phyloP scores from a whole-genome alignment of 2,113 vertebrate species.

The Actinemys pallida region DNA sequence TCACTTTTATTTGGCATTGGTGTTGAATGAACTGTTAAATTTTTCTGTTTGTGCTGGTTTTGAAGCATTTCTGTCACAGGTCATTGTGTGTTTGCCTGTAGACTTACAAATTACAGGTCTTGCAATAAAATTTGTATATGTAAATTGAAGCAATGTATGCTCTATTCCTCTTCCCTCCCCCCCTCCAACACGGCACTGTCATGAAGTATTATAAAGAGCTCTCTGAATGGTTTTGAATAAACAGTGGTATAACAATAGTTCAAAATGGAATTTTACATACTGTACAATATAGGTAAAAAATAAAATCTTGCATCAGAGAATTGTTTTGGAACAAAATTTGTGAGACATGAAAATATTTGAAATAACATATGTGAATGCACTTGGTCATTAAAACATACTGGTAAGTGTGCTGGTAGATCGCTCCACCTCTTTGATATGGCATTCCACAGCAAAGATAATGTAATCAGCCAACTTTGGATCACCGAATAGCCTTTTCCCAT shows the following conservation, averaged over 20 bases:
- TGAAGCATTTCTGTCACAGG: conserved; percentile 19
- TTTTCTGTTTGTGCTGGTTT: conserved; percentile 47
- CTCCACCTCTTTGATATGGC: not conserved
- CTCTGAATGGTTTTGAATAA: not conserved
- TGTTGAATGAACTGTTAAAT: conserved; percentile 66
- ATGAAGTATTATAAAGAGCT: not conserved
- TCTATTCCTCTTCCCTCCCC: conserved; percentile 16
- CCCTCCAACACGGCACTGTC: conserved; percentile 42
- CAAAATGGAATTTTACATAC: not conserved
- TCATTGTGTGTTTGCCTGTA: conserved; percentile 59
- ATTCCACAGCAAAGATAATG: not conserved
- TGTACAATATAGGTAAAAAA: not conserved
- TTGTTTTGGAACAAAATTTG: not conserved
- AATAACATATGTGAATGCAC: not conserved
- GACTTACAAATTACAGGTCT: conserved; percentile 37
- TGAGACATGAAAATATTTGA: not conserved
- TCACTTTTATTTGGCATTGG: conserved; percentile 53
- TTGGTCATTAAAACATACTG: not conserved
- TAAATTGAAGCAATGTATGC: conserved; percentile 48
- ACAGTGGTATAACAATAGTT: not conserved
- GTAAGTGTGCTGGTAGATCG: not conserved
- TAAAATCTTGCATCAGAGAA: not conserved
- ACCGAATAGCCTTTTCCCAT: not conserved
- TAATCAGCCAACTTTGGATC: not conserved
- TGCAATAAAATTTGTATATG: conserved; percentile 71